phyloP scores from a whole-genome alignment of 2,113 vertebrate genomes.

The Trichomycterus rosablanca region DNA sequence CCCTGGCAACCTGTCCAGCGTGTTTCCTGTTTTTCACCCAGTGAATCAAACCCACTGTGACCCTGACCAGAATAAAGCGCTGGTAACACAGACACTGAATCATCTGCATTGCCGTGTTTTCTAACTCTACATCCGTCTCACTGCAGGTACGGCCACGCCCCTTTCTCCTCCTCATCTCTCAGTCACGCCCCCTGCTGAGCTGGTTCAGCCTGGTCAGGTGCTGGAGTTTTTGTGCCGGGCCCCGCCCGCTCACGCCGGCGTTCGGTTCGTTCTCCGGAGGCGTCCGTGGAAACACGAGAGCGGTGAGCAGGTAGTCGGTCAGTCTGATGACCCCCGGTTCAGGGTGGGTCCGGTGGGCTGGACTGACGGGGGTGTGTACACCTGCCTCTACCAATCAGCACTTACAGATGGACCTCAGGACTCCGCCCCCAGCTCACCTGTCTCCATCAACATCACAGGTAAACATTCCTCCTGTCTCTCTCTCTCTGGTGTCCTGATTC shows the following conservation, averaged over 20 bases:
- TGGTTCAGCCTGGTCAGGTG: conserved; percentile 17
- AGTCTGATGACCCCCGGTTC: conserved; percentile 42
- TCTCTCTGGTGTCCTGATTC: not conserved
- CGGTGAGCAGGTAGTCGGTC: not conserved
- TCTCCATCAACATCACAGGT: conserved; percentile 54
- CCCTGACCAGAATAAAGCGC: too few relatives aligned
- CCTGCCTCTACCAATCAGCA: conserved; percentile 57
- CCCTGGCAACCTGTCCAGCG: too few relatives aligned
- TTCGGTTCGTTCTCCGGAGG: conserved; percentile 22
- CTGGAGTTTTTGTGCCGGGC: conserved; percentile 30
- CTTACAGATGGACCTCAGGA: conserved; percentile 37
- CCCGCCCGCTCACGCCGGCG: not conserved
- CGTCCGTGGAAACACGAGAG: not conserved
- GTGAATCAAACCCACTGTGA: too few relatives aligned
- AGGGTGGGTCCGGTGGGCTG: conserved; percentile 51
- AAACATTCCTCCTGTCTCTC: not conserved
- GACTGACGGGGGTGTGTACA: conserved; percentile 54
- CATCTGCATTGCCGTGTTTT: too few relatives aligned
- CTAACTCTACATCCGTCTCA: not conserved
- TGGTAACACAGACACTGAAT: too few relatives aligned
- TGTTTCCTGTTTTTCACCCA: too few relatives aligned
- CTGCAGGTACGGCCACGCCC: not conserved
- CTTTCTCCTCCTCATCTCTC: conserved; percentile 20
- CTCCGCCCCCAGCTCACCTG: conserved; percentile 54
- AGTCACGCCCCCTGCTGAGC: conserved; percentile 15